Evolutionary conservation across 2,888 invertebrate genomes (phyloP).

Genomic region (Marronus borbonicus): DNA sequence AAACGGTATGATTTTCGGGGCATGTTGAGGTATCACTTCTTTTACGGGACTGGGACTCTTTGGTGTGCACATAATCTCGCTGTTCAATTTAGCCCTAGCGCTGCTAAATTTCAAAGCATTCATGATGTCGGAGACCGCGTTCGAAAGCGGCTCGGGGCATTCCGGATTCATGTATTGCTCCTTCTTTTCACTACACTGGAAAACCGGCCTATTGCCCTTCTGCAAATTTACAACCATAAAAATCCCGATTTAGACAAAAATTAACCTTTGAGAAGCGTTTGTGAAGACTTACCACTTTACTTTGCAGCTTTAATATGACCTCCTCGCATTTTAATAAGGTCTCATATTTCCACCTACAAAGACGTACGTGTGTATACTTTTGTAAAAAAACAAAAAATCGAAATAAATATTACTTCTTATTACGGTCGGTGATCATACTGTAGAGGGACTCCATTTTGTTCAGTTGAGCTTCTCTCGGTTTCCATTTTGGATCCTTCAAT

Average conservation of each 20-base stretch:
- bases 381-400: background rate
- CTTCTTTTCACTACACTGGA: constrained; percentile 15
- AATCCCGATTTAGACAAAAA: no score
- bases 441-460: constrained; percentile 78
- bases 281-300: constrained; percentile 75
- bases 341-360: constrained; percentile 78
- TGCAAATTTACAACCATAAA: constrained; percentile 20
- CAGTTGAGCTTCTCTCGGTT: constrained; percentile 75
- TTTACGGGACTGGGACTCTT: constrained; percentile 69
- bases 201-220: constrained; percentile 43
- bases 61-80: constrained; percentile 65
- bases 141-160: constrained; percentile 12
- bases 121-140: constrained; percentile 48
- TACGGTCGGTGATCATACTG: constrained; percentile 76
- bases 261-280: no score
- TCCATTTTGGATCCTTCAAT: constrained; percentile 72
- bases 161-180: constrained; percentile 30
- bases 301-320: constrained; percentile 78
- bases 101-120: constrained; percentile 51
- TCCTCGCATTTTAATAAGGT: constrained; percentile 80
- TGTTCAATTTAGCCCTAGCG: constrained; percentile 54
- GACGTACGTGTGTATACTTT: background rate
- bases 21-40: constrained; percentile 48
- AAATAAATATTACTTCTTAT: constrained; percentile 73
- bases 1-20: constrained; percentile 63